Base-by-base conservation (phyloP, 2,888 invertebrate genomes). In the Odiellus spinosus region DNA sequence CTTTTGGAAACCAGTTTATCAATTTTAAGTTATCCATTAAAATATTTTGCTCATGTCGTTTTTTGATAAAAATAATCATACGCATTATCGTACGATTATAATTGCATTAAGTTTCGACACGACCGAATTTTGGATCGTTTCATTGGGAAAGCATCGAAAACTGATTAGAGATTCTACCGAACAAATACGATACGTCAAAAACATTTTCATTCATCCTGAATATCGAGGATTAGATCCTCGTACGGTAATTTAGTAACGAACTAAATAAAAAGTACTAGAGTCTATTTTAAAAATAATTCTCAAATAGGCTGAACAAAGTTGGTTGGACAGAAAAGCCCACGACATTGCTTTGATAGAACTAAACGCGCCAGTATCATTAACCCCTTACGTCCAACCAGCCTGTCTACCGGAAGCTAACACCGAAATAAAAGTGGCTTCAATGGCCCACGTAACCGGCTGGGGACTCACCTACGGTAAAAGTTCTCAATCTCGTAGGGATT, bases 291-390 rank as follows among this genome's bases (percentile, higher is more conserved):
- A 8, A 36, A 15, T 36, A 36, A 8, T 36, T 5, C 2, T 12
- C 26, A 8, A 26, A 11, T 19, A 52, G 52, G 17, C 42, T 6
- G 49, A 47, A 6, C 45, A 39, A 12, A 45, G 53, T 0, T 55
- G 55, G 55, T 34, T 51, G 1, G 17, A 38, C 10, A 44, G 49
- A 17, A 50, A 47, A 21, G 53, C 50, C 19, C 50, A 52, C 21
- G 56, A 56, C 18, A n/a, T 56, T 14, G 56, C 56, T 10, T 44
- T 55, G 14, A 44, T 56, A 12, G 52, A 52, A 34, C 21, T 56
- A 14, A 56, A 54, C 44, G 56, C 56, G 17, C 54, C 54, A 6
- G 44, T 56, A 11, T 42, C 39, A 1, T 2, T 46, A n/a, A 48
- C 46, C 0, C 40, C 46, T 8, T 44, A 42, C 14, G 42, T 56